Conservation (phyloP, 1,140 invertebrate species). For the Littorina saxatilis region DNA sequence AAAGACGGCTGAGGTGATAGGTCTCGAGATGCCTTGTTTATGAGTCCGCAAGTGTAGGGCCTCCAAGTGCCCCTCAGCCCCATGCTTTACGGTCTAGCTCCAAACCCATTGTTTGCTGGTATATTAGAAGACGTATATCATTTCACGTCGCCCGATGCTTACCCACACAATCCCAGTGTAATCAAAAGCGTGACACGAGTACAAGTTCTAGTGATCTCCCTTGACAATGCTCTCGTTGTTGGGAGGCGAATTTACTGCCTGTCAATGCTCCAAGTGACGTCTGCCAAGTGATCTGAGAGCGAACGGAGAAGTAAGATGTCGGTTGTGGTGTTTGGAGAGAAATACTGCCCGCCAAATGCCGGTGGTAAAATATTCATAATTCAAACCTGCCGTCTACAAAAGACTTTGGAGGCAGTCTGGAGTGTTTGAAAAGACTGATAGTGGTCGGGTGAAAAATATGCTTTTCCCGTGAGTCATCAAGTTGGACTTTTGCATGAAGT, state of each 20-base stretch:
- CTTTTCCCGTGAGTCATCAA: not conserved
- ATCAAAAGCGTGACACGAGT: constrained; percentile 34
- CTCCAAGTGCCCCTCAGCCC: not conserved
- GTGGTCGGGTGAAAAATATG: not conserved
- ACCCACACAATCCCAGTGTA: constrained; percentile 25
- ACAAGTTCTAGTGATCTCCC: constrained; percentile 30
- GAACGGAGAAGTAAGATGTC: not conserved
- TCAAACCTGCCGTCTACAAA: not conserved
- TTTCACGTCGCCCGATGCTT: not conserved
- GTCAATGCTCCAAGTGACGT: constrained; percentile 9
- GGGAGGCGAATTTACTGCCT: constrained; percentile 28
- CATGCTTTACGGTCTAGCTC: constrained; percentile 22
- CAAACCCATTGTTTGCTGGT: constrained; percentile 26
- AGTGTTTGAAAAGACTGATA: not conserved
- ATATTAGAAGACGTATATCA: constrained; percentile 40
- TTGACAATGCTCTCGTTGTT: constrained; percentile 18
- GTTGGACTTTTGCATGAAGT: too few species aligned
- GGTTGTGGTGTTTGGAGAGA: constrained; percentile 10
- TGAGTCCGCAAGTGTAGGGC: not conserved
- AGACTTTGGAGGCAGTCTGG: not conserved
- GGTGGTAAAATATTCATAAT: constrained; percentile 4
- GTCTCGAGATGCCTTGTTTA: constrained; percentile 5
- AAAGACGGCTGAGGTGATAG: constrained; percentile 9
- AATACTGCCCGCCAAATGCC: not conserved
- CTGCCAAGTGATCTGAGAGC: not conserved